Evolutionary conservation across 2,113 vertebrate genomes (phyloP).

Genomic region (Dryoscopus gambensis): DNA sequence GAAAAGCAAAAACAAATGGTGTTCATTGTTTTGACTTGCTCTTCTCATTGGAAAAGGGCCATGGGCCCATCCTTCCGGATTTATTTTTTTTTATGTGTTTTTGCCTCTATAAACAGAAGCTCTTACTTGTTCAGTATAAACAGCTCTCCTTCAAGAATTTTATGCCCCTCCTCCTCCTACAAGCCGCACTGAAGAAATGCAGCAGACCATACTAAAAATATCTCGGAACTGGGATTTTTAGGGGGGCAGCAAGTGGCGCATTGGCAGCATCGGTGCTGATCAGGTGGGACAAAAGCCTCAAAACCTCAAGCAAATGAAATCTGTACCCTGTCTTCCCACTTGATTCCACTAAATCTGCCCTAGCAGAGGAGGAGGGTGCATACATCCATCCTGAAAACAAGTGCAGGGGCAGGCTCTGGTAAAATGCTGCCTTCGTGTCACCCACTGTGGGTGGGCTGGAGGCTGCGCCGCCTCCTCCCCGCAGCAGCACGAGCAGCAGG

Average conservation of each 20-base stretch:
- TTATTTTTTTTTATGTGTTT: neutral
- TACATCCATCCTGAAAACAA: neutral
- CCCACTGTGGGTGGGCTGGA: neutral
- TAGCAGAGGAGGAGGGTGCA: neutral
- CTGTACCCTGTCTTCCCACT: neutral
- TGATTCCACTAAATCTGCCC: neutral
- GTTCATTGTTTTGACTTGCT: conserved; percentile 50
- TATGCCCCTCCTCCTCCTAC: neutral
- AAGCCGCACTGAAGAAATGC: neutral
- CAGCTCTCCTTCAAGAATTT: neutral
- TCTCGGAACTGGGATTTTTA: neutral
- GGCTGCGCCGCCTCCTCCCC: accelerated
- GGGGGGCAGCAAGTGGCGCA: neutral
- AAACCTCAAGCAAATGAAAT: neutral
- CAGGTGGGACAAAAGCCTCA: neutral
- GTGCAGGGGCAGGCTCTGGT: neutral
- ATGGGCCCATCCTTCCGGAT: conserved; percentile 18
- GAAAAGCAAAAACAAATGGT: conserved; percentile 42
- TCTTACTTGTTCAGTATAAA: conserved; percentile 30
- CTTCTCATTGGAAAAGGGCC: conserved; percentile 22
- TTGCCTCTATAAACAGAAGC: conserved; percentile 55
- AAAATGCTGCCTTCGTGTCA: neutral
- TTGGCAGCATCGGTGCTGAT: accelerated
- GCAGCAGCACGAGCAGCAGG: accelerated
- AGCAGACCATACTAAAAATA: neutral